phyloP scores from a whole-genome alignment of 2,888 invertebrate genomes.

The Sericinus montela region DNA sequence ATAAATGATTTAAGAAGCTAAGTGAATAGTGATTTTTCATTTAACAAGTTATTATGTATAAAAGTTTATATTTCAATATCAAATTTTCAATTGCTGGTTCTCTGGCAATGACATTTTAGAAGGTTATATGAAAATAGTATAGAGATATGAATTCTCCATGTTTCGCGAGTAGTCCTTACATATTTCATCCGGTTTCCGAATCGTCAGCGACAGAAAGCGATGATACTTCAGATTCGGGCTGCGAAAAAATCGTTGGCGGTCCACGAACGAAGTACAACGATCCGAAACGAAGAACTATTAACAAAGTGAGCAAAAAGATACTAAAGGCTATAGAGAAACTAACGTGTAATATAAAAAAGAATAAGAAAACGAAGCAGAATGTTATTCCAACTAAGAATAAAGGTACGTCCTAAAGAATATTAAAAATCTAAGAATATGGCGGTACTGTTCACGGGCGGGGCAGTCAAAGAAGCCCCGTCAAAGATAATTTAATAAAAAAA shows the following conservation, averaged over 20 bases:
- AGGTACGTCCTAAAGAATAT: too few relatives aligned
- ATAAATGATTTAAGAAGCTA: too few relatives aligned
- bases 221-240: conserved; percentile 62
- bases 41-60: too few relatives aligned
- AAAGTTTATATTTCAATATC: too few relatives aligned
- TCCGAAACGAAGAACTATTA: conserved; percentile 71
- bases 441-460: too few relatives aligned
- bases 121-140: background rate
- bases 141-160: conserved; percentile 62
- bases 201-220: conserved; percentile 70
- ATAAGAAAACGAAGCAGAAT: conserved; percentile 47
- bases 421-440: too few relatives aligned
- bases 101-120: background rate
- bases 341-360: conserved; percentile 62
- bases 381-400: conserved; percentile 26
- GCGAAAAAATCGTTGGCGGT: conserved; percentile 56
- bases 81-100: too few relatives aligned
- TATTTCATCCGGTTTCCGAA: conserved; percentile 68
- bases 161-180: conserved; percentile 59
- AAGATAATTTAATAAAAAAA: too few relatives aligned
- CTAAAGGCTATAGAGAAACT: conserved; percentile 65
- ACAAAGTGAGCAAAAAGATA: conserved; percentile 73
- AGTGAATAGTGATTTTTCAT: too few relatives aligned
- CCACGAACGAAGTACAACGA: conserved; percentile 68
- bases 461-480: too few relatives aligned